Evolutionary conservation across 2,888 invertebrate species (phyloP).

Genomic region (Diploptera punctata): DNA sequence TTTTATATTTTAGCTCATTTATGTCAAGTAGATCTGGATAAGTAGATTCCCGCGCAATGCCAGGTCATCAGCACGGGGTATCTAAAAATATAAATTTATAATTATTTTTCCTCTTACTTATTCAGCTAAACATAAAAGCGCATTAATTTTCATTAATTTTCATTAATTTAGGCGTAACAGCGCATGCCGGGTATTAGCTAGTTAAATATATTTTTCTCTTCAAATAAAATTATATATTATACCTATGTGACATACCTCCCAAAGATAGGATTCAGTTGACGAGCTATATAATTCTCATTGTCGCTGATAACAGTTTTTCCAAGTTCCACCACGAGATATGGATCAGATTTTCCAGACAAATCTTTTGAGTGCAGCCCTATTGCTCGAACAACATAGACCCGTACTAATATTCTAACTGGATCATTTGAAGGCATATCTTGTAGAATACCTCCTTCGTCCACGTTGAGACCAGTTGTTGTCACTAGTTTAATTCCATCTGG

Average conservation of each 20-base stretch:
- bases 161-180: too few species aligned
- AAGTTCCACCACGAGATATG: constrained; percentile 74
- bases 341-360: constrained; percentile 74
- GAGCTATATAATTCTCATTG: constrained; percentile 71
- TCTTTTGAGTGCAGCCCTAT: constrained; percentile 75
- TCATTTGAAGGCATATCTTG: constrained; percentile 67
- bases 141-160: too few species aligned
- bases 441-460: constrained; percentile 54
- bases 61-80: too few species aligned
- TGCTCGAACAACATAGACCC: constrained; percentile 80
- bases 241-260: constrained; percentile 67
- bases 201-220: too few species aligned
- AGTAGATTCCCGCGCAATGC: too few species aligned
- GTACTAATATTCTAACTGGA: constrained; percentile 64
- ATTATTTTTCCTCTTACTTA: too few species aligned
- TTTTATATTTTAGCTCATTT: too few species aligned
- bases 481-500: constrained; percentile 55
- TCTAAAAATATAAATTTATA: too few species aligned
- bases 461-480: constrained; percentile 54
- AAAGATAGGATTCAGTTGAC: constrained; percentile 82
- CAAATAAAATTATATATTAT: too few species aligned
- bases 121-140: too few species aligned
- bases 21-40: too few species aligned
- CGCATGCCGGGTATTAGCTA: too few species aligned
- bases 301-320: constrained; percentile 69